Evolutionary conservation across 2,797 vertebrate species (phyloP).

Genomic region (Hippocampus kuda): DNA sequence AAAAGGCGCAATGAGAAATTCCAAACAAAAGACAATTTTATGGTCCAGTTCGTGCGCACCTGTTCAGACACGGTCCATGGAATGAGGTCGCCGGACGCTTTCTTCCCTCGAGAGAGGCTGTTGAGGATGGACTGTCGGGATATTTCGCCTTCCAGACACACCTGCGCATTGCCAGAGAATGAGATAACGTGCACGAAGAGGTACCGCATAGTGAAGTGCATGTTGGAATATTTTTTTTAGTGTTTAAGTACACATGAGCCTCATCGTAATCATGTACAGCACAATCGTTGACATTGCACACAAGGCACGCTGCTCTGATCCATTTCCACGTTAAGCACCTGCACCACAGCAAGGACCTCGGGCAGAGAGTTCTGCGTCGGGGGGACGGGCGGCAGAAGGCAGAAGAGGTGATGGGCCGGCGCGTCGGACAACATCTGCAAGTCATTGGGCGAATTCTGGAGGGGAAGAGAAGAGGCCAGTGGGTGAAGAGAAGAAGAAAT

Average conservation of each 20-base stretch:
- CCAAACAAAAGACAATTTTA: background rate
- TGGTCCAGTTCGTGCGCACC: conserved; percentile 55
- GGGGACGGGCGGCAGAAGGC: conserved; percentile 86
- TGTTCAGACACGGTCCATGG: conserved; percentile 97
- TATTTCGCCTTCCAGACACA: conserved; percentile 94
- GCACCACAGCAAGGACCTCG: conserved; percentile 90
- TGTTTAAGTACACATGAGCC: too few species aligned
- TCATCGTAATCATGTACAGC: too few species aligned
- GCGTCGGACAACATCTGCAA: conserved; percentile 97
- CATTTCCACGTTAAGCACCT: conserved; percentile 63
- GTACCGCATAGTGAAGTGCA: too few species aligned
- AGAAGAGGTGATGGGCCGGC: conserved; percentile 96
- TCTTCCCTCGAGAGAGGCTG: conserved; percentile 95
- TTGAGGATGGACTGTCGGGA: conserved; percentile 88
- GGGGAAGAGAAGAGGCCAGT: conserved; percentile 1
- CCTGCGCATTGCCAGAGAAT: conserved; percentile 53
- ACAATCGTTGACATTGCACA: background rate
- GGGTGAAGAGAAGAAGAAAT: background rate
- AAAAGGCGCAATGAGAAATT: background rate
- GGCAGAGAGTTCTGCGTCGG: conserved; percentile 92
- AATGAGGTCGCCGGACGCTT: conserved; percentile 93
- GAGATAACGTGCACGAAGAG: background rate
- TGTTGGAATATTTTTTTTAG: background rate
- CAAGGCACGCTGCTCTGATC: background rate
- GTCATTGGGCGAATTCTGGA: conserved; percentile 93